Percentiles rank a stretch among this genome's conserved stretches.
These are phyloP conservation scores for Tethea ocularis DNA, from an alignment of 2,888 invertebrate species.

Conservation along the genomic window DNA sequence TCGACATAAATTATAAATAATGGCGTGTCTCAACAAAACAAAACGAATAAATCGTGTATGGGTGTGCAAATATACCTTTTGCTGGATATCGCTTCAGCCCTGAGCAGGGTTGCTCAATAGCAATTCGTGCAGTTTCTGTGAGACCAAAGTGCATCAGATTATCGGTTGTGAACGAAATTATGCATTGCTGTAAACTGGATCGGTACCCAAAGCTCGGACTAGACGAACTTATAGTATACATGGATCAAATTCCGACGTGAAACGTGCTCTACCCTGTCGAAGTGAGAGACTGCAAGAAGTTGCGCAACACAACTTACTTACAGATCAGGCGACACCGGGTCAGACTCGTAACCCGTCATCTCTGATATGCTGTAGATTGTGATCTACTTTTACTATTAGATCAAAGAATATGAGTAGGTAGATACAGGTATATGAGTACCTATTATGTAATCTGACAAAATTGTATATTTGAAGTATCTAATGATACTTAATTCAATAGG, in stretches of 20 bases:
- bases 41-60: conserved; percentile 13
- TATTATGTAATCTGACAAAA: neutral
- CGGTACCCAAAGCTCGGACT: conserved; percentile 39
- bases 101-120: conserved; percentile 48
- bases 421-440: too few relatives aligned
- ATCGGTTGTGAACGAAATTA: conserved; percentile 53
- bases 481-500: too few relatives aligned
- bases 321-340: conserved; percentile 44
- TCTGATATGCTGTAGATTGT: conserved; percentile 43
- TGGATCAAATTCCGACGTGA: conserved; percentile 20
- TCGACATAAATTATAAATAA: conserved; percentile 47
- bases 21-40: conserved; percentile 33
- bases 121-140: conserved; percentile 49
- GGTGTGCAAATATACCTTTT: conserved; percentile 10
- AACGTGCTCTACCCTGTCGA: conserved; percentile 22
- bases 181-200: conserved; percentile 57
- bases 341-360: conserved; percentile 36
- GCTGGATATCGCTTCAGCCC: neutral
- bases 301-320: conserved; percentile 32
- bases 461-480: neutral
- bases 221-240: conserved; percentile 27
- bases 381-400: conserved; percentile 34
- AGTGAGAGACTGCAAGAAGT: conserved; percentile 14
- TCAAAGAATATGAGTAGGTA: neutral
- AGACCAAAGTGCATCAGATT: conserved; percentile 68